These are phyloP conservation scores for Botrylloides violaceus DNA, from an alignment of 23 tunicate species.

Conservation along the genomic window DNA sequence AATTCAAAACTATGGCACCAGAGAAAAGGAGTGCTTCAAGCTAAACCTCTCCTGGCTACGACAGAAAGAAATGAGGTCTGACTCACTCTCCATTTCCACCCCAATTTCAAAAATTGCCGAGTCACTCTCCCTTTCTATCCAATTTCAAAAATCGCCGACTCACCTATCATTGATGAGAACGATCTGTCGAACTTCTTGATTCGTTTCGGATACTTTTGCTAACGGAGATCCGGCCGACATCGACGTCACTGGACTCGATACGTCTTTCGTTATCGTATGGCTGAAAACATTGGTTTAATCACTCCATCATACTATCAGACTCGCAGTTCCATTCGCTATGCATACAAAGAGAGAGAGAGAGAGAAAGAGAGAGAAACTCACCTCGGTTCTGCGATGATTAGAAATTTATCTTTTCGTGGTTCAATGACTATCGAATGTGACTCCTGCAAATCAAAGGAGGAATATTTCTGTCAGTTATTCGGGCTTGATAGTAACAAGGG, in stretches of 20 bases:
- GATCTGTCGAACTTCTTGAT: neutral
- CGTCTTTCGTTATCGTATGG: neutral
- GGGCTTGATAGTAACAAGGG: too few relatives aligned
- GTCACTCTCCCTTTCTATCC: neutral
- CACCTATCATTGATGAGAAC: slow-evolving; percentile 9
- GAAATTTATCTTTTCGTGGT: neutral
- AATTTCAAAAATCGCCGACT: neutral
- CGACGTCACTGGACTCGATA: neutral
- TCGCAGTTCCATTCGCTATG: neutral
- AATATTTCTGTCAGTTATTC: too few relatives aligned
- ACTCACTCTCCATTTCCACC: neutral
- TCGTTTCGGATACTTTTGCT: neutral
- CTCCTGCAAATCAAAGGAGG: neutral
- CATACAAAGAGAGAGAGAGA: neutral
- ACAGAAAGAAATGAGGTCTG: neutral
- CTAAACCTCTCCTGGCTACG: too few relatives aligned
- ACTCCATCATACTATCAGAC: too few relatives aligned
- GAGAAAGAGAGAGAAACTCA: neutral
- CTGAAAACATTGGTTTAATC: too few relatives aligned
- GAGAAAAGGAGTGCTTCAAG: too few relatives aligned
- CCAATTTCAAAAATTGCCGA: too few relatives aligned
- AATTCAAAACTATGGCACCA: too few relatives aligned
- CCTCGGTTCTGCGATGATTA: slow-evolving; percentile 1
- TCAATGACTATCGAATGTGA: slow-evolving; percentile 8
- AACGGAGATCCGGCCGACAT: slow-evolving; percentile 13